phyloP scores from a whole-genome alignment of 2,113 vertebrate genomes.

The Myotis lucifugus region DNA sequence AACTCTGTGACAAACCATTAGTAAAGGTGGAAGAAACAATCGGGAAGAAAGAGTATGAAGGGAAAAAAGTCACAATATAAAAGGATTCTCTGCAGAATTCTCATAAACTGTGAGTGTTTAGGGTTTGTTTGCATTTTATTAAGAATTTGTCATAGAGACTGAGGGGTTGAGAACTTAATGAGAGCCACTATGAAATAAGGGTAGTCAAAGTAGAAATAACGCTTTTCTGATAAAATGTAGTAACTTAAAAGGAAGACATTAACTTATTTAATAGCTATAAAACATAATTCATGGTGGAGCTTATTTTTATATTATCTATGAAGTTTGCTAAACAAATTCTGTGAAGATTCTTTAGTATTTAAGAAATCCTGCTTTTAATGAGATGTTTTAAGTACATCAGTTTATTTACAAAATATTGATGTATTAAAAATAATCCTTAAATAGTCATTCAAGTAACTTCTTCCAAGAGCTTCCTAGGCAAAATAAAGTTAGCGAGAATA shows the following conservation, averaged over 20 bases:
- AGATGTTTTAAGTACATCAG: slow-evolving; percentile 13
- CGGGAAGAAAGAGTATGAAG: slow-evolving; percentile 34
- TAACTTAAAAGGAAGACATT: slow-evolving; percentile 38
- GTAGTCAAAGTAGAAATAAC: slow-evolving; percentile 33
- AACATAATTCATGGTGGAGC: slow-evolving; percentile 13
- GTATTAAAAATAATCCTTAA: slow-evolving; percentile 36
- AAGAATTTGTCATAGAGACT: slow-evolving; percentile 3
- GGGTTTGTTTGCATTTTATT: slow-evolving; percentile 35
- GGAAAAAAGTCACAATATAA: slow-evolving; percentile 40
- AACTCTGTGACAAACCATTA: slow-evolving; percentile 28
- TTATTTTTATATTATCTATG: slow-evolving; percentile 43
- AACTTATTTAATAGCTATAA: not conserved
- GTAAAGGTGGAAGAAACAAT: slow-evolving; percentile 9
- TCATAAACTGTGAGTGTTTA: slow-evolving; percentile 45
- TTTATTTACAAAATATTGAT: slow-evolving; percentile 36
- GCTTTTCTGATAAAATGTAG: not conserved
- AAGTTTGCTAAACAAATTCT: slow-evolving; percentile 47
- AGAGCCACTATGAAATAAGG: not conserved
- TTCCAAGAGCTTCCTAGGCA: slow-evolving; percentile 22
- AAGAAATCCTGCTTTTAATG: slow-evolving; percentile 51
- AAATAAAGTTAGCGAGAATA: slow-evolving; percentile 47
- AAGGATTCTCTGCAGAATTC: slow-evolving; percentile 41
- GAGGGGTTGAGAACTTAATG: not conserved
- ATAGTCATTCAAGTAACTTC: slow-evolving; percentile 49
- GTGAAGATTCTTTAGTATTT: slow-evolving; percentile 27